Conservation (phyloP, 1,140 invertebrate species). For the Ectropis grisescens region DNA sequence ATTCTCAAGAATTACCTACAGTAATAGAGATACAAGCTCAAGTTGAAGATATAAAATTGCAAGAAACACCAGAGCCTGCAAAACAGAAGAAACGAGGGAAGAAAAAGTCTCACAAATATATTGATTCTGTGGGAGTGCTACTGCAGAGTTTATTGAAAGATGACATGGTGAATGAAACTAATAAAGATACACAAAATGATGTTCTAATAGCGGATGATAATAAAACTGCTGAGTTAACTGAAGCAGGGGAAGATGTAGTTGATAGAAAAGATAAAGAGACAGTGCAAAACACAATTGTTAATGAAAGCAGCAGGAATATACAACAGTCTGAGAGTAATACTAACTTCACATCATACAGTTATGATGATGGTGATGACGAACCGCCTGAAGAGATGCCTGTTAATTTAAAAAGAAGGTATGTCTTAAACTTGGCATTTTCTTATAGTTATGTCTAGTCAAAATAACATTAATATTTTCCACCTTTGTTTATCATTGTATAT, state of each 20-base stretch:
- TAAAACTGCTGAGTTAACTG: constrained; percentile 15
- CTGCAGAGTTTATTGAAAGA: constrained; percentile 44
- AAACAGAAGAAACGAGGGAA: constrained; percentile 34
- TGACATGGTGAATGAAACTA: too few species aligned
- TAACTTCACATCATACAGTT: constrained; percentile 16
- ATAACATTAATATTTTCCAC: too few species aligned
- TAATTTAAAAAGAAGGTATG: constrained; percentile 71
- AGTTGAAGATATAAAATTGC: constrained; percentile 35
- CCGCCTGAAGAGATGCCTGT: constrained; percentile 65
- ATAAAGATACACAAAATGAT: constrained; percentile 13
- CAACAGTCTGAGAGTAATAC: constrained; percentile 11
- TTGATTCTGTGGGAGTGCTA: constrained; percentile 41
- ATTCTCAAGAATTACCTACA: constrained; percentile 58
- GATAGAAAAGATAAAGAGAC: constrained; percentile 2
- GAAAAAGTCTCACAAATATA: constrained; percentile 26
- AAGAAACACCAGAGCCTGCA: constrained; percentile 25
- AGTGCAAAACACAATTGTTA: constrained; percentile 1
- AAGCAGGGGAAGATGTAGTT: constrained; percentile 8
- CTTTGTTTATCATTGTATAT: too few species aligned
- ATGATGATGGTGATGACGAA: constrained; percentile 50
- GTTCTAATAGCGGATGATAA: constrained; percentile 17
- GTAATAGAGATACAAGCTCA: constrained; percentile 52
- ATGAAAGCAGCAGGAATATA: constrained; percentile 1
- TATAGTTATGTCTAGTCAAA: too few species aligned
- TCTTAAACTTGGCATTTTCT: too few species aligned